A percentile compares a stretch with the other conserved stretches of the same genome.
Evolutionary conservation across 2,888 invertebrate species (phyloP).

Genomic region (Carcina quercana): DNA sequence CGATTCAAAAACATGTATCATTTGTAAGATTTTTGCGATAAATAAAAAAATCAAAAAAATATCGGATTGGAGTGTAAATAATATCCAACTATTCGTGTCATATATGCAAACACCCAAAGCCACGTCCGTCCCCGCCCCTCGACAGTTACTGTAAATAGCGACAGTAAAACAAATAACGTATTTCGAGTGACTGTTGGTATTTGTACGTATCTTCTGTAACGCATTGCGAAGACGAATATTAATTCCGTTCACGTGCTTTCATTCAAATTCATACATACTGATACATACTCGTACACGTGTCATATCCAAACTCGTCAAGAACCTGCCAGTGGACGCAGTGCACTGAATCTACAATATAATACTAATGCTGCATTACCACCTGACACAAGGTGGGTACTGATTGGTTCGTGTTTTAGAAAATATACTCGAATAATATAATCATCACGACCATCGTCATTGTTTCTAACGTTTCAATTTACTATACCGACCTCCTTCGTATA

Average conservation of each 20-base stretch:
- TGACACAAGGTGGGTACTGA: slow-evolving; percentile 26
- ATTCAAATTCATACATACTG: slow-evolving; percentile 36
- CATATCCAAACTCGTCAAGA: slow-evolving; percentile 56
- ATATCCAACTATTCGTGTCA: no score
- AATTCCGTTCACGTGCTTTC: slow-evolving; percentile 37
- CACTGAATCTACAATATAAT: slow-evolving; percentile 53
- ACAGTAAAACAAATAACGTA: not conserved
- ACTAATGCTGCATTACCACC: slow-evolving; percentile 51
- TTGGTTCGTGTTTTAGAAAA: no score
- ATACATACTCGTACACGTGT: slow-evolving; percentile 57
- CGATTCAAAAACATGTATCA: no score
- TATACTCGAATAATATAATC: no score
- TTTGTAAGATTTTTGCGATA: no score
- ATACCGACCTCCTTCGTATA: no score
- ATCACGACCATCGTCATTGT: no score
- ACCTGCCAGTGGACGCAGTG: slow-evolving; percentile 31
- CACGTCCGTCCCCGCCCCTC: no score
- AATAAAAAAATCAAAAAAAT: no score
- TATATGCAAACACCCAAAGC: no score
- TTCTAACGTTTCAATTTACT: no score
- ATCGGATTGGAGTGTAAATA: no score
- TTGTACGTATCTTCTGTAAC: not conserved
- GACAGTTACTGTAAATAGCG: not conserved
- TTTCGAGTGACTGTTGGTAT: not conserved
- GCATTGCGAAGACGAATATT: slow-evolving; percentile 20